Evolutionary conservation across 2,113 vertebrate genomes (phyloP), one percentile per base, ranked within the genome.

Genomic region (Atherinomorus stipes): DNA sequence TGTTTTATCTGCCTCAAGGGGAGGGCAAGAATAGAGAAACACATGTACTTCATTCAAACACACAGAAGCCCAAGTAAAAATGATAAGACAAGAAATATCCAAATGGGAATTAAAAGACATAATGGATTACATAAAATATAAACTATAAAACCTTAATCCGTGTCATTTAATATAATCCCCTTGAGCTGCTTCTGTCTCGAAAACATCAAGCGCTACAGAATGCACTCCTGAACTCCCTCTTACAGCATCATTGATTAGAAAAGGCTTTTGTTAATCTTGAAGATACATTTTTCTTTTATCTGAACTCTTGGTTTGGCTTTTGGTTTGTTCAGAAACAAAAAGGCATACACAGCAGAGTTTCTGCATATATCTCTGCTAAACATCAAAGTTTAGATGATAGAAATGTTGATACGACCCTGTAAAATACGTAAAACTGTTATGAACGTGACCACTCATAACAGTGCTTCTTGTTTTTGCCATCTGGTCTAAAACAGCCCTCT

Each of bases 121-220:
- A 76, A 74, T 72, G 72, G 63, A 84, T 83, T 84, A 85, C 69
- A 85, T 69, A 42, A 76, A 80, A 78, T 64, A 6, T 64, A 51
- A 81, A 80, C 61, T 72, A 72, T 83, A 57, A 78, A 70, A 79
- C 59, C 69, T 85, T 79, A 78, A 78, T 81, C 83, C 31, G 1
- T 80, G 72, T 75, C 49, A 58, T 72, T 83, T 72, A 38, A 56
- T 28, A n/a, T 86, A 84, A 85, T 88, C 76, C 78, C 23, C 37
- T 26, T 61, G 57, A 64, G 73, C 44, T 52, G 62, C 49, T 40
- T 57, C 56, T 70, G 63, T 63, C 77, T 77, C 51, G 60, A 42
- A 63, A 58, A 81, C 68, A 56, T 75, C 62, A 71, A 75, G 49
- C 73, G 53, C 25, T 9, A 59, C 26, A 68, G 34, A 73, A 51